phyloP scores from a whole-genome alignment of 2,797 vertebrate species.

The Gobionotothen gibberifrons region DNA sequence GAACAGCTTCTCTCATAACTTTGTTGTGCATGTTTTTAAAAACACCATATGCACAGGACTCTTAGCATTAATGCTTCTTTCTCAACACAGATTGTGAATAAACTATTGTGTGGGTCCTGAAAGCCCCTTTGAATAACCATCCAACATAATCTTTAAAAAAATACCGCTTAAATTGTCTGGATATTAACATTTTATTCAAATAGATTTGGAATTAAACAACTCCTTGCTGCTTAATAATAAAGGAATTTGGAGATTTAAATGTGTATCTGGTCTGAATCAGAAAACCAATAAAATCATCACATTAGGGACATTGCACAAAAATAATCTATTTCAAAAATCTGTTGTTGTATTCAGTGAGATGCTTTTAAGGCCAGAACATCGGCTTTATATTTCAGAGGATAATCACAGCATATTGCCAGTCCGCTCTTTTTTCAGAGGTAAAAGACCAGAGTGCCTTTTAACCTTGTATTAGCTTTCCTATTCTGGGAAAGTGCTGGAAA shows the following conservation, averaged over 20 bases:
- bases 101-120: conserved; percentile 14
- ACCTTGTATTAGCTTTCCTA: conserved; percentile 48
- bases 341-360: conserved; percentile 43
- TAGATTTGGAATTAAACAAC: conserved; percentile 30
- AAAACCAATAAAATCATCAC: conserved; percentile 39
- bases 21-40: conserved; percentile 22
- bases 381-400: conserved; percentile 55
- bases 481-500: conserved; percentile 50
- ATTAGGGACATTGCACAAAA: conserved; percentile 46
- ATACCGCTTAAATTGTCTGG: conserved; percentile 4
- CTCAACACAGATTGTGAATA: conserved; percentile 4
- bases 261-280: conserved; percentile 53
- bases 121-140: conserved; percentile 20
- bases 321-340: conserved; percentile 47
- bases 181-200: conserved; percentile 33
- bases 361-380: conserved; percentile 48
- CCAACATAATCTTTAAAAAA: conserved; percentile 20
- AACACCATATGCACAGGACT: conserved; percentile 14
- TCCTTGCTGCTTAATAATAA: conserved; percentile 30
- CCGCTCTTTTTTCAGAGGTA: conserved; percentile 31
- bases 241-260: conserved; percentile 41
- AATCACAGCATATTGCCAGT: conserved; percentile 39
- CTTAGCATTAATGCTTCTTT: conserved; percentile 17
- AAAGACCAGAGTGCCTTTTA: conserved; percentile 48
- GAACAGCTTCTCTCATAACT: conserved; percentile 1